These are phyloP conservation scores for Pseudomyrmex flavicornis DNA, from an alignment of 1,140 invertebrate species.

Conservation along the genomic window DNA sequence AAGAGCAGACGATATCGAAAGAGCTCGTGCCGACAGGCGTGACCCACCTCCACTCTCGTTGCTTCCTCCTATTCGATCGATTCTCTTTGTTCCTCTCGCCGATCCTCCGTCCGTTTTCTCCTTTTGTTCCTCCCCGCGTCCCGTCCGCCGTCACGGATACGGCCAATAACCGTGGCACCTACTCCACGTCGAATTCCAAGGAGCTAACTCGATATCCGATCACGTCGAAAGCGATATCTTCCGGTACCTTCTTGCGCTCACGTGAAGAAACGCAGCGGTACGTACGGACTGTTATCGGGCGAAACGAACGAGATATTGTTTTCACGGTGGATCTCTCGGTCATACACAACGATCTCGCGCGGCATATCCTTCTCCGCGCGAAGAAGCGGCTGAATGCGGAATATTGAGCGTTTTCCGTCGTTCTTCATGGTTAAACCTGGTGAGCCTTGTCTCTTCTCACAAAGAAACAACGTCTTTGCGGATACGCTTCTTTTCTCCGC, in stretches of 20 bases:
- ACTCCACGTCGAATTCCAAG: constrained; percentile 74
- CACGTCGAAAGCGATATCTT: constrained; percentile 27
- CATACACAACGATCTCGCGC: neutral
- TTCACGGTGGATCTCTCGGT: constrained; percentile 10
- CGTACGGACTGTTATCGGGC: constrained; percentile 13
- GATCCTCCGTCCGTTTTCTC: constrained; percentile 2
- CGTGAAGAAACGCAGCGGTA: constrained; percentile 5
- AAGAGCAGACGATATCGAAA: constrained; percentile 78
- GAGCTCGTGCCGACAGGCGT: constrained; percentile 84
- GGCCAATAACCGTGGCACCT: constrained; percentile 77
- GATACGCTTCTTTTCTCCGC: constrained; percentile 20
- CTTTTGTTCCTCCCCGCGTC: neutral
- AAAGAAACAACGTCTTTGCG: constrained; percentile 34
- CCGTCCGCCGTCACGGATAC: constrained; percentile 62
- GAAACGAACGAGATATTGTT: constrained; percentile 31
- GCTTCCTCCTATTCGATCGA: constrained; percentile 64
- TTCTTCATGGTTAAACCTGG: constrained; percentile 33
- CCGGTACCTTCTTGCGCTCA: constrained; percentile 31
- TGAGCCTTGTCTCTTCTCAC: neutral
- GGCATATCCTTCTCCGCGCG: neutral
- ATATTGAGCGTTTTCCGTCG: constrained; percentile 10
- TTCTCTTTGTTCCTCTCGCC: constrained; percentile 66
- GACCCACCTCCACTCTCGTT: constrained; percentile 70
- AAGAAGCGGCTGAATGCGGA: constrained; percentile 6
- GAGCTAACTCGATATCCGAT: constrained; percentile 52